Evolutionary conservation across 2,113 vertebrate species (phyloP), one percentile per base, ranked within the genome.

Genomic region (Onychorhynchus coronatus): DNA sequence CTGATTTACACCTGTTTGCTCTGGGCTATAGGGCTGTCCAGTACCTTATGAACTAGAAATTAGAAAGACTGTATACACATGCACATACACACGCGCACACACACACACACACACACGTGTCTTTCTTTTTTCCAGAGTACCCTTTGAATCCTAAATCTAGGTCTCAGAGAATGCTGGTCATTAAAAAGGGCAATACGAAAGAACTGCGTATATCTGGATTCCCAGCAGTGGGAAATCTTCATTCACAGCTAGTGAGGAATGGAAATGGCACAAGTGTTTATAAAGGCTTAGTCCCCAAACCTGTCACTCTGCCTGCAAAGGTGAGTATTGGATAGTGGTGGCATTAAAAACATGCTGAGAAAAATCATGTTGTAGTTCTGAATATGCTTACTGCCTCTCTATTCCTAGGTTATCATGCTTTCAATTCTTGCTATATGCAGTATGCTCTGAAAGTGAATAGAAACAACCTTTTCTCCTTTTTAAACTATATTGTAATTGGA

Each of bases 131-230:
- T 91, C 31, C 93, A 98, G 98, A 98, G 39, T 98, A 98, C 83
- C 98, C 98, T 92, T 97, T 98, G 91, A 98, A 98, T 97, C 98
- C 97, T 90, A 98, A 98, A 86, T 98, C 98, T 93, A 98, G 98
- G 97, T 95, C 98, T 88, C 97, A 97, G 18, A 98, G 98, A 96
- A 98, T 98, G 98, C 95, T 98, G 91, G 97, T 98, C 91, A 98
- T 98, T 97, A 98, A 98, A 96, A 98, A 98, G 91, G 97, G 98
- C 91, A 97, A 72, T 89, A 90, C 97, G 80, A 98, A 98, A 97
- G 98, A 98, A 73, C 93, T 98, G 56, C 96, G 96, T 47, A 95
- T 98, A 55, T 95, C 98, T 93, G 97, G 97, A 95, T 98, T 97
- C 75, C 97, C 98, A 39, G 81, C 96, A 53, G 89, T 88, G 74